Evolutionary conservation across 2,888 invertebrate species (phyloP).

Genomic region (Drosophila peninsularis): DNA sequence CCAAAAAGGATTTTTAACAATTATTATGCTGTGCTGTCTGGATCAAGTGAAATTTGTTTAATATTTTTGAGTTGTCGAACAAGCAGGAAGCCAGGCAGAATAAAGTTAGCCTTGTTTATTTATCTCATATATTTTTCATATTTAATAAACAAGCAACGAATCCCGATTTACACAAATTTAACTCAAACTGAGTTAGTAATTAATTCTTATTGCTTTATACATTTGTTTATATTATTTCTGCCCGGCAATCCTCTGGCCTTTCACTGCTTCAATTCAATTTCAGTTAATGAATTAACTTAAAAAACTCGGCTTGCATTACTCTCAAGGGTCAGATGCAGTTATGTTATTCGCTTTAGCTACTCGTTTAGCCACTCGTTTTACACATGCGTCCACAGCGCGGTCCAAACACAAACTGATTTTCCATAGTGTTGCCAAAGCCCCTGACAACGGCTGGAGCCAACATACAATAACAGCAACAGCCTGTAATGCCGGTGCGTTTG

Average conservation of each 20-base stretch:
- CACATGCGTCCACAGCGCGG: slow-evolving; percentile 67
- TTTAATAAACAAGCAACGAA: background rate
- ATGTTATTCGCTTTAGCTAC: slow-evolving; percentile 14
- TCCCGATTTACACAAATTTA: background rate
- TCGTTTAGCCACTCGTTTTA: slow-evolving; percentile 15
- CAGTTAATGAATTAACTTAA: background rate
- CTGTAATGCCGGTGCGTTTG: slow-evolving; percentile 77
- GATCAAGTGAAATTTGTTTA: too few species aligned
- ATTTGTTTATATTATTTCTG: background rate
- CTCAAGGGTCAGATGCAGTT: slow-evolving; percentile 24
- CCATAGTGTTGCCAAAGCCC: slow-evolving; percentile 77
- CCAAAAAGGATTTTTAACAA: background rate
- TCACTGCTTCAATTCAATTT: slow-evolving; percentile 1
- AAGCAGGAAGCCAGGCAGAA: too few species aligned
- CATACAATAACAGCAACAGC: slow-evolving; percentile 58
- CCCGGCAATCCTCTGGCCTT: too few species aligned
- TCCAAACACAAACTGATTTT: slow-evolving; percentile 80
- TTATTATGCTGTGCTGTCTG: background rate
- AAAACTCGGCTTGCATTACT: slow-evolving; percentile 5
- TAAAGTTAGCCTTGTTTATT: too few species aligned
- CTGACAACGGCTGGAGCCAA: slow-evolving; percentile 70
- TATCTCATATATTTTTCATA: too few species aligned
- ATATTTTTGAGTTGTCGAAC: too few species aligned
- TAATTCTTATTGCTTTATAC: too few species aligned
- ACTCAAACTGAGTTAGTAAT: background rate